Evolutionary conservation across 2,113 vertebrate genomes (phyloP), one percentile per base, ranked within the genome.

Genomic region (Oncorhynchus keta): DNA sequence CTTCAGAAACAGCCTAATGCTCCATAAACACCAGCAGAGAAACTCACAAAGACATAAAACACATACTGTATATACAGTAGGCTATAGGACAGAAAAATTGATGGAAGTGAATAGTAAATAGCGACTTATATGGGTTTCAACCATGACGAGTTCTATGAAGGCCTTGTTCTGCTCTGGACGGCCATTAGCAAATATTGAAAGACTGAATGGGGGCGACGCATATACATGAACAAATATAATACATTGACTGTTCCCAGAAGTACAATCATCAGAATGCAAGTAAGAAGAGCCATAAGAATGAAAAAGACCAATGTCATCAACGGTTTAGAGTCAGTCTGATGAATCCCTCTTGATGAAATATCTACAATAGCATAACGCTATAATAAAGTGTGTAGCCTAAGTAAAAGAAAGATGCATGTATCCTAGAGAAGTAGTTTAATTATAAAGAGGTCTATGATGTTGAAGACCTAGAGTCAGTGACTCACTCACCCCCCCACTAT

Each of bases 1-100:
- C 80, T 87, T 89, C 85, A 90, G 87, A 85, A 92, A 90, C 82
- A 77, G 79, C 76, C 89, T 51, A 26, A 70, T 59, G 67, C 74
- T 81, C 79, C 78, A 78, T 78, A 87, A 88, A 88, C 81, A 74
- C 81, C 28, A 62, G 35, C 22, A 48, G 65, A 73, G 80, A 67
- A 79, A 76, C 65, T 75, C 79, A 84, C 57, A 76, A 76, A 75
- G 79, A 62, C 4, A 28, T 45, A 66, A 84, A 67, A 85, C 28
- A 61, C 12, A 20, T 13, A 18, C 51, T 55, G 51, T 55, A 55
- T 55, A 55, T 55, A 18, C 16, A 55, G 51, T 55, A 55, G 51
- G 51, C 86, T 79, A 76, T 73, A 59, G 12, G 72, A 76, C 77
- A 48, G 49, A 20, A 28, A 73, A 76, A 24, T 4, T 2, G 55